phyloP scores from a whole-genome alignment of 2,113 vertebrate genomes.

The Rhabdomys dilectus region DNA sequence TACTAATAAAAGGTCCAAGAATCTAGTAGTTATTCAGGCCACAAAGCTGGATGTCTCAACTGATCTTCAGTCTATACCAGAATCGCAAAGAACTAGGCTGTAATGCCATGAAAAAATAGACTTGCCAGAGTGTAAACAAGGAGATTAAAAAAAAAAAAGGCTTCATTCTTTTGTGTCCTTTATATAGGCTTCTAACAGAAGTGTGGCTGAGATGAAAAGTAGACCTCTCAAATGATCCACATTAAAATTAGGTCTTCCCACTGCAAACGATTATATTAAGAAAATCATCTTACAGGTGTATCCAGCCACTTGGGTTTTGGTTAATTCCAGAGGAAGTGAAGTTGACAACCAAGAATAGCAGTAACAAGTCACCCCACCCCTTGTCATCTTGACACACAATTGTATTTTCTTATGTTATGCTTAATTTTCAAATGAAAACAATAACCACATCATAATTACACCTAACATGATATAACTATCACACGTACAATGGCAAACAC shows the following conservation, averaged over 20 bases:
- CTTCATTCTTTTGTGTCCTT: background rate
- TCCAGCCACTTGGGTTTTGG: background rate
- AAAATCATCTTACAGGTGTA: background rate
- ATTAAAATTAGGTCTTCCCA: background rate
- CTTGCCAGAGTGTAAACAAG: background rate
- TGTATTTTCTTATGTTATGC: background rate
- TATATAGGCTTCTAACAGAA: background rate
- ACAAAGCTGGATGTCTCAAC: background rate
- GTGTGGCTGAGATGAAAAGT: background rate
- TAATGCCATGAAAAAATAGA: background rate
- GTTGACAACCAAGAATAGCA: background rate
- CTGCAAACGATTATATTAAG: background rate
- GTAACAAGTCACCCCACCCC: background rate
- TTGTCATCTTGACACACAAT: background rate
- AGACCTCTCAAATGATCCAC: background rate
- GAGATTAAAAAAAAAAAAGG: background rate
- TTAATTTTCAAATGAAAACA: background rate
- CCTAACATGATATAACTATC: too few species aligned
- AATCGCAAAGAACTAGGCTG: background rate
- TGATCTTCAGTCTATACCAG: background rate
- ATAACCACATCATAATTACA: background rate
- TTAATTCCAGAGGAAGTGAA: background rate
- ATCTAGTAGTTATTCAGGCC: background rate
- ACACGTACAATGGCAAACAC: too few species aligned
- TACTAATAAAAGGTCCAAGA: background rate